These are phyloP conservation scores for Polietes domitor DNA, from an alignment of 2,888 invertebrate species.

Conservation along the genomic window DNA sequence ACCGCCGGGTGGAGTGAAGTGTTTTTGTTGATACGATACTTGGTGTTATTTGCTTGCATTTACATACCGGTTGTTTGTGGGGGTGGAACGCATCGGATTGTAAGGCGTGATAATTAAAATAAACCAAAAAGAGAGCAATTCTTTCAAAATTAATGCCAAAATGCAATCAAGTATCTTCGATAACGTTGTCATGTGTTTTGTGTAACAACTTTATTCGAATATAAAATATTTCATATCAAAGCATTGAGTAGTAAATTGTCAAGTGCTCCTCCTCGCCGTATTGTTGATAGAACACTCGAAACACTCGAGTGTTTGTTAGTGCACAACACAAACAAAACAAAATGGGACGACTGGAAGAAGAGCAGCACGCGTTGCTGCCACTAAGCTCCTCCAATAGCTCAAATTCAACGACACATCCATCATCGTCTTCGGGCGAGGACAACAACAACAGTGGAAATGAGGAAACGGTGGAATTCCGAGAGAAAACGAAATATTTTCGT, in stretches of 20 bases:
- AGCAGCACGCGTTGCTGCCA: constrained; percentile 47
- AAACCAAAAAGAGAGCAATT: background rate
- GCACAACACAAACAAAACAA: background rate
- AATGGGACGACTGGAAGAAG: constrained; percentile 57
- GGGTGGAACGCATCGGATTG: background rate
- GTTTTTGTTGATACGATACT: background rate
- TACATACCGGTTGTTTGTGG: too few species aligned
- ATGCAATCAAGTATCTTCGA: background rate
- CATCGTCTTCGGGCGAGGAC: constrained; percentile 48
- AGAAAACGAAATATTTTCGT: constrained; percentile 48
- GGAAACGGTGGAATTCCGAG: constrained; percentile 38
- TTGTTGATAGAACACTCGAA: background rate
- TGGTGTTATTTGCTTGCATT: background rate
- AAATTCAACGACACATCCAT: constrained; percentile 26
- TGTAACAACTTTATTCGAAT: too few species aligned
- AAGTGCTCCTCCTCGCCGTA: background rate
- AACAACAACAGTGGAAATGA: constrained; percentile 53
- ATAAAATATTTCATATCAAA: too few species aligned
- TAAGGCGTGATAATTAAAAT: background rate
- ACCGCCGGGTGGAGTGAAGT: background rate
- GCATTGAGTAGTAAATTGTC: background rate
- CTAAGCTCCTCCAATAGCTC: constrained; percentile 40
- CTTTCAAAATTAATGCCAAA: background rate
- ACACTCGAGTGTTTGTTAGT: background rate
- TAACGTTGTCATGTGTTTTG: background rate